phyloP scores from a whole-genome alignment of 2,888 invertebrate species.

The Drosophila stalkeri region DNA sequence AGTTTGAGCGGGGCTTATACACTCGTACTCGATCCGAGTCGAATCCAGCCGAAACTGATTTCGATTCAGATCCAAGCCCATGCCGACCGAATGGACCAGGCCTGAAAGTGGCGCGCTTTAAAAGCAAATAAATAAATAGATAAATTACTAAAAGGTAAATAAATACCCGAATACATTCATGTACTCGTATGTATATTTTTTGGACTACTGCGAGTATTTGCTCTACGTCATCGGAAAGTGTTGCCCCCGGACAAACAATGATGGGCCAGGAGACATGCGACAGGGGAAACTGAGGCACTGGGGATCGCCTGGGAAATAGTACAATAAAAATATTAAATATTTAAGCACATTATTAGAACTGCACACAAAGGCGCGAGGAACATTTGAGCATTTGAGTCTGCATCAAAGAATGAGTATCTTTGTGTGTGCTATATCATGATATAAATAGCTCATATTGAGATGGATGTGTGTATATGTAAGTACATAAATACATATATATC shows the following conservation, averaged over 20 bases:
- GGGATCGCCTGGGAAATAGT: constrained; percentile 60
- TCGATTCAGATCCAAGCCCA: constrained; percentile 14
- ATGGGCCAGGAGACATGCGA: not conserved
- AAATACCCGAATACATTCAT: constrained; percentile 60
- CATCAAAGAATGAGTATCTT: constrained; percentile 38
- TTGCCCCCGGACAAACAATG: constrained; percentile 64
- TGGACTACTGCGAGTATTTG: constrained; percentile 63
- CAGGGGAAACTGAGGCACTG: constrained; percentile 57
- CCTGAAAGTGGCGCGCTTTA: constrained; percentile 72
- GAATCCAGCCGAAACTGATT: constrained; percentile 19
- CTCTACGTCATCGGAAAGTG: constrained; percentile 61
- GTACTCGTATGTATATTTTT: constrained; percentile 46
- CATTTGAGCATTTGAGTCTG: constrained; percentile 36
- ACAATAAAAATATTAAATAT: constrained; percentile 77
- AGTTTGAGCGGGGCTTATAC: constrained; percentile 58
- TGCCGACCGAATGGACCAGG: constrained; percentile 44
- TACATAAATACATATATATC: constrained; percentile 4
- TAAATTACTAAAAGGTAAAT: constrained; percentile 81
- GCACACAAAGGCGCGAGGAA: constrained; percentile 57
- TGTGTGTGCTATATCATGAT: constrained; percentile 34
- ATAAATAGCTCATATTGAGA: constrained; percentile 42
- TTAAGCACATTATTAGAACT: constrained; percentile 78
- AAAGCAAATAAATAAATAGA: constrained; percentile 80
- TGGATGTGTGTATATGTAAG: constrained; percentile 13
- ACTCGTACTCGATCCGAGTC: constrained; percentile 9